Conservation (phyloP, 2,797 vertebrate genomes). For the Eurystomus glaucurus region DNA sequence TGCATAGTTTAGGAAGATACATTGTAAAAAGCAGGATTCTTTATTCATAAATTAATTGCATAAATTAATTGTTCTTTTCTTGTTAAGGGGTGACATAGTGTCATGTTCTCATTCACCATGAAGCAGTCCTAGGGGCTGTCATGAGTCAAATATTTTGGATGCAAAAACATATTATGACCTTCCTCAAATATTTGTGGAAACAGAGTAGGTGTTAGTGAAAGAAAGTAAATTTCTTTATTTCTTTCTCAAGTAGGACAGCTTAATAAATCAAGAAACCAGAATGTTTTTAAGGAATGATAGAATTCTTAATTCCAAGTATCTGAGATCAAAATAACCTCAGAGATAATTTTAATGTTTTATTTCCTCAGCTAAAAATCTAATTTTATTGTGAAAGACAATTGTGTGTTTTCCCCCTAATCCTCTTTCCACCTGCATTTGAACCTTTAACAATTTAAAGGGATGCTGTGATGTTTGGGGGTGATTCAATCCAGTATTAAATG, state of each 20-base stretch:
- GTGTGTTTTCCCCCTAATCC: background rate
- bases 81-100: background rate
- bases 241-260: background rate
- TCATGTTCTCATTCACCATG: background rate
- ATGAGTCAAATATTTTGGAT: background rate
- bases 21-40: background rate
- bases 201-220: background rate
- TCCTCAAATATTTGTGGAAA: background rate
- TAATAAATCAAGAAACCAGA: background rate
- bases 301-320: background rate
- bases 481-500: background rate
- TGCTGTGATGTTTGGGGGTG: fast-evolving
- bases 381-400: background rate
- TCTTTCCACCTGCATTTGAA: background rate
- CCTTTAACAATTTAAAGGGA: background rate
- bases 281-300: background rate
- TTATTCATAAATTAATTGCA: background rate
- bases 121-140: background rate
- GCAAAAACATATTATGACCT: background rate
- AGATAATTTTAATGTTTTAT: background rate
- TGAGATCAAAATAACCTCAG: background rate
- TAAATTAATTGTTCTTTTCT: background rate
- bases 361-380: background rate
- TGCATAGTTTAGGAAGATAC: background rate
- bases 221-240: background rate